Evolutionary conservation across 1,140 invertebrate genomes (phyloP).

Genomic region (Anadara kagoshimensis): DNA sequence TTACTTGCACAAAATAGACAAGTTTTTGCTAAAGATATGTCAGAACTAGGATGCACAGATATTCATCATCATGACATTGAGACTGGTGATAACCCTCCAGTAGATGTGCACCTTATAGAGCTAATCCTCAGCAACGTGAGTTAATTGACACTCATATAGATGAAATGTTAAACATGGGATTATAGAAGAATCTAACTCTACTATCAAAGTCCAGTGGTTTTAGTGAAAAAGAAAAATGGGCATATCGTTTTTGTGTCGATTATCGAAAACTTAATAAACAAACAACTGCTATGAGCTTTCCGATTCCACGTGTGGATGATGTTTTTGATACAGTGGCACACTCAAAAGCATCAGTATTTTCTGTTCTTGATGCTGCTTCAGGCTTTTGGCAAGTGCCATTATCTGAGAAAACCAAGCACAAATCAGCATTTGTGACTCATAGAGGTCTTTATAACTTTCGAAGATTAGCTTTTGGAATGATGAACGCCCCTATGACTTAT

Average conservation of each 20-base stretch:
- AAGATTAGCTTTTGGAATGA: constrained; percentile 37
- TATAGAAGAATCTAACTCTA: constrained; percentile 40
- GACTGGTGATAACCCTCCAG: constrained; percentile 14
- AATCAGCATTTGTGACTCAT: constrained; percentile 45
- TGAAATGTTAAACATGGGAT: constrained; percentile 27
- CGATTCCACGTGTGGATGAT: constrained; percentile 25
- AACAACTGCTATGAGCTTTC: constrained; percentile 20
- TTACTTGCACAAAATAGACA: constrained; percentile 8
- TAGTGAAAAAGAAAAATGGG: constrained; percentile 36
- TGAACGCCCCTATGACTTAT: constrained; percentile 19
- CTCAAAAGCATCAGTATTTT: constrained; percentile 31
- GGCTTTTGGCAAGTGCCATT: constrained; percentile 36
- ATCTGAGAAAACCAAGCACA: constrained; percentile 32
- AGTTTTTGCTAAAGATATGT: constrained; percentile 23
- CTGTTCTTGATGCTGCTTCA: constrained; percentile 22
- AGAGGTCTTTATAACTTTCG: constrained; percentile 37
- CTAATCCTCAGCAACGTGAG: neutral
- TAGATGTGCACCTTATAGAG: neutral
- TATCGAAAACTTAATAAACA: constrained; percentile 24
- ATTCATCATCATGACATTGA: constrained; percentile 25
- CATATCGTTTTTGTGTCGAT: constrained; percentile 31
- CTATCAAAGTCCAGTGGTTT: constrained; percentile 19
- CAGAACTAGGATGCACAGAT: constrained; percentile 21
- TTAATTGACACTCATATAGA: constrained; percentile 25
- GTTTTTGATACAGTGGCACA: constrained; percentile 31